Base-by-base conservation (phyloP, 2,797 vertebrate species). In the Sternotherus odoratus region DNA sequence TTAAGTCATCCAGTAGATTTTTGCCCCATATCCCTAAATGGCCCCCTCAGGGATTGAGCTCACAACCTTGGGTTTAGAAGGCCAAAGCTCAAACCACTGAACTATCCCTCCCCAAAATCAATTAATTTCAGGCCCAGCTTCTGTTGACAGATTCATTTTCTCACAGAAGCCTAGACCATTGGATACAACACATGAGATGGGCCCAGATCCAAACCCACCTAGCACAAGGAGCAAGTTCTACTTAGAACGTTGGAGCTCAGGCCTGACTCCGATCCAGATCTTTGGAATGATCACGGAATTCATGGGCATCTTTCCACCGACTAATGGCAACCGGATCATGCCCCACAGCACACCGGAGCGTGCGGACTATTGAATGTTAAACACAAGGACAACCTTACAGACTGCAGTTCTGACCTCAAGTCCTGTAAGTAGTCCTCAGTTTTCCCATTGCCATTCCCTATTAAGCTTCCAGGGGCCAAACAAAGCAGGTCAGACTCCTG, bases 311-410 rank as follows among this genome's bases (percentile, higher is more conserved):
- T 80, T 77, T 3, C 2, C 48, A 77, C 4, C 7, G 39, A 82
- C 26, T 83, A 33, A 1, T 0, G 39, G 12, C 0, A 74, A 16
- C 17, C 26, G 78, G 50, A 84, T n/a, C 6, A 50, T 66, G 90
- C 26, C 39, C 30, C 33, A 2, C 7, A 79, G 13, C 6, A 46
- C 43, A 46, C 7, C 30, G 26, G 26, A 28, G 8, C 43, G 16
- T 69, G 66, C 43, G 17, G 26, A 48, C 43, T 75, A 48, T 16
- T 46, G 43, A 7, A 48, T 46, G 72, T 28, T 48, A 43, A 46
- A 46, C 17, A 75, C 26, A 75, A 48, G 72, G 26, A 46, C 26
- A 48, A 43, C 24, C 72, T 28, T 16, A 48, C 26, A 28, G 24
- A 48, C 26, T 26, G 8, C 13, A 48, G 43, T 28, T 46, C 13